Conservation (phyloP, 2,113 vertebrate species). For the Rhinichthys klamathensis region DNA sequence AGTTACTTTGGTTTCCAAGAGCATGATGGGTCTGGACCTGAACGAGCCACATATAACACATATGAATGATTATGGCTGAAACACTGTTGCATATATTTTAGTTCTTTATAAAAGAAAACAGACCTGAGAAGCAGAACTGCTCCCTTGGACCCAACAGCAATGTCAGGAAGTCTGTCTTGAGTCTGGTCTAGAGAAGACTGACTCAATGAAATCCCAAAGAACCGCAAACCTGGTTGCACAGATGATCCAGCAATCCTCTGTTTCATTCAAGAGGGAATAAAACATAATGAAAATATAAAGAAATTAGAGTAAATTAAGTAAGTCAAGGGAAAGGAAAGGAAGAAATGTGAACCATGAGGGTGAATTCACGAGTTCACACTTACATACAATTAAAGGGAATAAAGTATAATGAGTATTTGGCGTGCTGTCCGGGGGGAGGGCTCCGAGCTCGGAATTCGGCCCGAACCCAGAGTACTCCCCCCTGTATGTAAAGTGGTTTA, state of each 20-base stretch:
- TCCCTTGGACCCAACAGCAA: conserved; percentile 75
- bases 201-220: conserved; percentile 75
- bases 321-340: neutral
- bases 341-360: neutral
- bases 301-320: no score
- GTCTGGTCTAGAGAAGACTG: conserved; percentile 68
- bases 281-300: neutral
- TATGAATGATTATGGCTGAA: neutral
- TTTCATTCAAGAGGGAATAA: neutral
- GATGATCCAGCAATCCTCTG: conserved; percentile 72
- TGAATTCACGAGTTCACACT: no score
- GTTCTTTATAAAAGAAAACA: neutral
- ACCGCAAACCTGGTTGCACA: conserved; percentile 60
- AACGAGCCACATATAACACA: neutral
- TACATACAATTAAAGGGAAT: no score
- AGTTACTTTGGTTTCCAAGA: conserved; percentile 56
- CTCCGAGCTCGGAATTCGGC: no score
- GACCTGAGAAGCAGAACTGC: conserved; percentile 74
- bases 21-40: conserved; percentile 74
- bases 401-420: no score
- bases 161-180: conserved; percentile 65
- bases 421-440: no score
- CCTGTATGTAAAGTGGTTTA: no score
- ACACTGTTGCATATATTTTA: neutral
- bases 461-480: no score